Evolutionary conservation across 2,888 invertebrate species (phyloP), one percentile per base, ranked within the genome.

Genomic region (Drosophila neotestacea): DNA sequence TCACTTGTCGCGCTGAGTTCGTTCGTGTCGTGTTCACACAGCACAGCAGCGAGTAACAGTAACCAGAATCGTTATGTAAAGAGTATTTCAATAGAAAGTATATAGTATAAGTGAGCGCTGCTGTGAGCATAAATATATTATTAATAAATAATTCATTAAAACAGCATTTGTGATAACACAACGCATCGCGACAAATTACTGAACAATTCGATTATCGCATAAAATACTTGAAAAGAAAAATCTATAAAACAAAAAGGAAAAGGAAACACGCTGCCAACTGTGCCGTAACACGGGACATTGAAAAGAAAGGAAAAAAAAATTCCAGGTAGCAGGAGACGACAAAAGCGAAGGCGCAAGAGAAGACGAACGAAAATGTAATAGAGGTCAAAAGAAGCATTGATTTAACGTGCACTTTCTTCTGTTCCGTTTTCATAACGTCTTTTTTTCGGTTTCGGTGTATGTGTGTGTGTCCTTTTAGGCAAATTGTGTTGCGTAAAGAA

Each of bases 311-410:
- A 13, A 67, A 60, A 61, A 56, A 51, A 64, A 60, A 51, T 59
- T 55, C 66, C 61, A 64, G 68, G 70, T 71, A 78, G 72, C 63
- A 66, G 69, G 55, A 65, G 72, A 56, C 41, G 65, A 39, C 54
- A 64, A 73, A 65, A 70, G 60, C 69, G 63, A 52, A 42, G 60
- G 39, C 64, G 59, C 67, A 61, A 63, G 65, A 51, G 62, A 58
- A 63, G 51, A 42, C 60, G 59, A 81, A 66, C 79, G 71, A 84
- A 86, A 81, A 88, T 81, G 86, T 89, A 82, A 87, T 89, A 86
- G 89, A 86, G 90, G 90, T 88, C 90, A 88, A 90, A 88, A 80
- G 84, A 90, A 81, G 86, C 90, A 90, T 88, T 89, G 88, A 88
- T 88, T 88, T 89, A 86, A 85, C 72, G 76, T 87, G 81, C 74